phyloP scores from a whole-genome alignment of 2,113 vertebrate genomes.

The Bufo bufo region DNA sequence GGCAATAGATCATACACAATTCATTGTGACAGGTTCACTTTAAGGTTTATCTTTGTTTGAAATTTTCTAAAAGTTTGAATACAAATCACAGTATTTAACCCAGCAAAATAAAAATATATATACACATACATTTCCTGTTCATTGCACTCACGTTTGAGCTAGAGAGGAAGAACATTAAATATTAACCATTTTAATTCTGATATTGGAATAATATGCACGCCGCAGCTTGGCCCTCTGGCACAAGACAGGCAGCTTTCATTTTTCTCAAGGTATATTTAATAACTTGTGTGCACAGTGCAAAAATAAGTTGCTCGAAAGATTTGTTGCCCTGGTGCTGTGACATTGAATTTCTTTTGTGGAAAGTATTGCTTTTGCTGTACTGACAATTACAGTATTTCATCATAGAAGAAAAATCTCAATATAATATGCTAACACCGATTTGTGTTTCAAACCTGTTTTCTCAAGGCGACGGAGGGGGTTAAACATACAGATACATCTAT shows the following conservation, averaged over 20 bases:
- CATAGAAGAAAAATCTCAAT: no score
- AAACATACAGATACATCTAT: no score
- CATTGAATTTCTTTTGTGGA: not conserved
- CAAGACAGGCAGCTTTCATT: slow-evolving; percentile 26
- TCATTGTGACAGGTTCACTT: no score
- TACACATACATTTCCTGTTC: slow-evolving; percentile 13
- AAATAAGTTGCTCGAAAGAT: not conserved
- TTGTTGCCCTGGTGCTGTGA: not conserved
- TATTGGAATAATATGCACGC: slow-evolving; percentile 10
- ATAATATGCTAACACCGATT: no score
- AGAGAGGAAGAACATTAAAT: slow-evolving; percentile 29
- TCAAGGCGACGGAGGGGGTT: no score
- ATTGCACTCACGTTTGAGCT: slow-evolving; percentile 32
- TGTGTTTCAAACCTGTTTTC: no score
- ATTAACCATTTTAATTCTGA: slow-evolving; percentile 41
- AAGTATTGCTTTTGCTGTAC: not conserved
- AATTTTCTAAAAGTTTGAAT: not conserved
- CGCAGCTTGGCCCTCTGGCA: slow-evolving; percentile 19
- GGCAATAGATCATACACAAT: no score
- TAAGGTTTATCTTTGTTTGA: not conserved
- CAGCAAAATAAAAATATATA: not conserved
- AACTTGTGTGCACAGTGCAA: slow-evolving; percentile 12
- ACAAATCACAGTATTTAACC: not conserved
- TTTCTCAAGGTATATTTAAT: slow-evolving; percentile 33
- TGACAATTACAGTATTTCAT: not conserved